Evolutionary conservation across 2,113 vertebrate species (phyloP), one percentile per base, ranked within the genome.

Genomic region (Malurus cyaneus): DNA sequence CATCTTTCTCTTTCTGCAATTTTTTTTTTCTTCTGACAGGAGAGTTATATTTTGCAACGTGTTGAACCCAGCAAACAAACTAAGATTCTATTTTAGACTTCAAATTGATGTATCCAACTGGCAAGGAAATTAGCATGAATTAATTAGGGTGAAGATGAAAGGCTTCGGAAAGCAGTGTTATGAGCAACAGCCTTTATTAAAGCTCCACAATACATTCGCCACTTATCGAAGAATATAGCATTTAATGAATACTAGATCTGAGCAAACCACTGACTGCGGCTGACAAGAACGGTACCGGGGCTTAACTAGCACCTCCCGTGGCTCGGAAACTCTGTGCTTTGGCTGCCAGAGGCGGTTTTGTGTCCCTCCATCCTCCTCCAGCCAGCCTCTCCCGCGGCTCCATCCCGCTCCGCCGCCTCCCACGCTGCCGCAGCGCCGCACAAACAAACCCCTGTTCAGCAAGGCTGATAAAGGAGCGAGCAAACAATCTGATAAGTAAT

Each of bases 41-140:
- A 59, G 52, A 57, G 54, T 64, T 95, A 69, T 93, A 93, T 90
- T 95, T 93, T 95, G 85, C 90, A 96, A 80, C 74, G 77, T 5
- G 26, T 79, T 90, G 60, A 93, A 77, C 70, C 93, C 82, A 44
- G 47, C 82, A 86, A 93, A 94, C 95, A 96, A 96, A 86, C 76
- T 11, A 65, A 53, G 54, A 54, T 95, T 94, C 96, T 96, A 96
- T 96, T 96, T 96, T 96, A 93, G 46, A 95, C 76, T 95, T 59
- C 71, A 94, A 94, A 96, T 86, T 95, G 95, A 88, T 90, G 95
- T 90, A 95, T 94, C 95, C 92, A 94, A 93, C 92, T 57, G 82
- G 96, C 86, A 95, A 90, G 88, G 52, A 96, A 95, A 96, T 96
- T 96, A 96, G 88, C 95, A 96, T 95, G 88, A 92, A 96, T 96